These are phyloP conservation scores for Platysternon megacephalum DNA, from an alignment of 2,113 vertebrate species.

Conservation along the genomic window DNA sequence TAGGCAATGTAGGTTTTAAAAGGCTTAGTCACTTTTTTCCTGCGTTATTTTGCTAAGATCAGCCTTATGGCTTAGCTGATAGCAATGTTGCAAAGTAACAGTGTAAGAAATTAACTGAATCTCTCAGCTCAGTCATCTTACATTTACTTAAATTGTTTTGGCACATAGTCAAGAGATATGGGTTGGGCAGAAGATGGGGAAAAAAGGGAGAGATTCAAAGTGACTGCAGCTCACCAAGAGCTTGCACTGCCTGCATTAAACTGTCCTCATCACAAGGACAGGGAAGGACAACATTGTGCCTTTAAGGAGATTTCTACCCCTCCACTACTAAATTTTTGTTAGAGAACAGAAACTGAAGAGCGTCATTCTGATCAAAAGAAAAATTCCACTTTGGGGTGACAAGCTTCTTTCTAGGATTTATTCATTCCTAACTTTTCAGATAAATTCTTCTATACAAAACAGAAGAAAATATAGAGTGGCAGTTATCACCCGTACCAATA, in stretches of 20 bases:
- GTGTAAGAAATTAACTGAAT: neutral
- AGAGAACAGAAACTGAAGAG: neutral
- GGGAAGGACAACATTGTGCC: neutral
- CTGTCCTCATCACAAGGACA: neutral
- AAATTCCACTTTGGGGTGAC: neutral
- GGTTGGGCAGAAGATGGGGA: neutral
- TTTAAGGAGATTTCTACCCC: neutral
- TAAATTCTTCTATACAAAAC: conserved; percentile 8
- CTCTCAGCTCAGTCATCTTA: neutral
- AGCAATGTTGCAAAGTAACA: no score
- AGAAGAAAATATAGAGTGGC: neutral
- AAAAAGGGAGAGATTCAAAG: accelerated
- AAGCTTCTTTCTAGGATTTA: neutral
- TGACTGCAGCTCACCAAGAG: neutral
- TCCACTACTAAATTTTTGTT: neutral
- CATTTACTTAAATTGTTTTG: neutral
- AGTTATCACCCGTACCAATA: neutral
- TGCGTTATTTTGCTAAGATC: no score
- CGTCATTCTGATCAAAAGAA: neutral
- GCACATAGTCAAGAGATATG: neutral
- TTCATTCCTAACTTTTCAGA: neutral
- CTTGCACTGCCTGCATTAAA: no score
- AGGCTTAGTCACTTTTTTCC: no score
- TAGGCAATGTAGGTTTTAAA: no score
- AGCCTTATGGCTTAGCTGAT: no score